Percentiles rank a stretch among this genome's conserved stretches.
phyloP scores from a whole-genome alignment of 2,888 invertebrate species.

The Lottia scabra region DNA sequence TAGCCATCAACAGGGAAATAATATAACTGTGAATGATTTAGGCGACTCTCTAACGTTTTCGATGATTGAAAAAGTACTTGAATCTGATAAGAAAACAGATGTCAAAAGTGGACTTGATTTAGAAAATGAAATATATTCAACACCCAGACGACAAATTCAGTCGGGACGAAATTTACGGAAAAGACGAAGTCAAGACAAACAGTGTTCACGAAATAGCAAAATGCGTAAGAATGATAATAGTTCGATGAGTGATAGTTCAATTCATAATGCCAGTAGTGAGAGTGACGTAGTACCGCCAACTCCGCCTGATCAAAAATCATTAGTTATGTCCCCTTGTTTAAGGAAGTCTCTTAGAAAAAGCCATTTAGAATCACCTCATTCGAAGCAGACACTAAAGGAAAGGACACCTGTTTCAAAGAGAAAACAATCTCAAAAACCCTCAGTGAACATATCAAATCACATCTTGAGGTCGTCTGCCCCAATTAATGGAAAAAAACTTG shows the following conservation, averaged over 20 bases:
- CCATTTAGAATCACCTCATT: not conserved
- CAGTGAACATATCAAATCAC: not conserved
- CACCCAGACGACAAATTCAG: no score
- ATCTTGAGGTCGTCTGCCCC: not conserved
- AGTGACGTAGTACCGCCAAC: conserved; percentile 65
- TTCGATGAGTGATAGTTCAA: not conserved
- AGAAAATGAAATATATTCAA: no score
- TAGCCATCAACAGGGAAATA: no score
- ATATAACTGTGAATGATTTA: no score
- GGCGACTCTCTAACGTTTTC: conserved; percentile 48
- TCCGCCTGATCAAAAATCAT: conserved; percentile 50
- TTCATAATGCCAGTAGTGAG: conserved; percentile 37
- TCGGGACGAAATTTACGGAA: no score
- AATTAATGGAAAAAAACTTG: no score
- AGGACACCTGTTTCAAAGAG: no score
- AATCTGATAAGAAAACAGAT: not conserved
- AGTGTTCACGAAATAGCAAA: no score
- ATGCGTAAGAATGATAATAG: no score
- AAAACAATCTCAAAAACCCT: not conserved
- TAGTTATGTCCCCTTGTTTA: conserved; percentile 28
- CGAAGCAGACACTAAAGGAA: no score
- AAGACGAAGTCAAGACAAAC: no score
- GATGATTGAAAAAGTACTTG: conserved; percentile 49
- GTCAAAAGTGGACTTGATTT: no score
- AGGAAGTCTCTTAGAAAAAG: conserved; percentile 6